A percentile compares a stretch with the other conserved stretches of the same genome.
phyloP scores from a whole-genome alignment of 2,797 vertebrate species.

The Steatocranus sp. region DNA sequence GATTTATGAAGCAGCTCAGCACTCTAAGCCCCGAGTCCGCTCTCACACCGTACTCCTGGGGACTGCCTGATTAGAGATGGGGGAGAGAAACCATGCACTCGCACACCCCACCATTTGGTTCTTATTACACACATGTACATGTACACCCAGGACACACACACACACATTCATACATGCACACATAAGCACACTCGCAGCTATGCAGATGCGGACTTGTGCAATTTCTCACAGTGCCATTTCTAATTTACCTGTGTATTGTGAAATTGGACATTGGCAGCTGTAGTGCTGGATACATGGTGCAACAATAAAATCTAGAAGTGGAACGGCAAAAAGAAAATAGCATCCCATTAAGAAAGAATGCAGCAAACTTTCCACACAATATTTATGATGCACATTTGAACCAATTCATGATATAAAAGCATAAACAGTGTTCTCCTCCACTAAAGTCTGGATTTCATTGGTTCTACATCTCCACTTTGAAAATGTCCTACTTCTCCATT shows the following conservation, averaged over 20 bases:
- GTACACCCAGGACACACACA: slow-evolving; percentile 35
- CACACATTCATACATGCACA: background rate
- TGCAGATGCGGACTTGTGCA: slow-evolving; percentile 60
- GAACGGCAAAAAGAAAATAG: background rate
- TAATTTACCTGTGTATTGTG: slow-evolving; percentile 47
- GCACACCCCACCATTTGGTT: slow-evolving; percentile 72
- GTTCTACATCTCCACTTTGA: background rate
- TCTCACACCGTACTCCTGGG: slow-evolving; percentile 70
- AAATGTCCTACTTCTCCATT: background rate
- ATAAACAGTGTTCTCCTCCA: background rate
- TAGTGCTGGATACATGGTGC: background rate
- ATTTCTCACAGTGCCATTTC: slow-evolving; percentile 58
- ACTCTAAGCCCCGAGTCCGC: slow-evolving; percentile 58
- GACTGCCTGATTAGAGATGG: slow-evolving; percentile 80
- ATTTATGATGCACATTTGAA: background rate
- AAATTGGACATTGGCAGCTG: slow-evolving; percentile 20
- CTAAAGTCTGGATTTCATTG: background rate
- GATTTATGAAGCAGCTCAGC: slow-evolving; percentile 74
- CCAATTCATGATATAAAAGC: background rate
- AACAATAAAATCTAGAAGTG: background rate
- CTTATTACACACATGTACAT: slow-evolving; percentile 65
- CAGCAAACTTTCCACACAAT: background rate
- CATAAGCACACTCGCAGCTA: background rate
- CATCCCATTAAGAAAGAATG: background rate
- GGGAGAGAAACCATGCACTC: slow-evolving; percentile 67